Percentiles rank a stretch among this genome's conserved stretches.
phyloP scores from a whole-genome alignment of 2,888 invertebrate species.

The Trichopria drosophilae region DNA sequence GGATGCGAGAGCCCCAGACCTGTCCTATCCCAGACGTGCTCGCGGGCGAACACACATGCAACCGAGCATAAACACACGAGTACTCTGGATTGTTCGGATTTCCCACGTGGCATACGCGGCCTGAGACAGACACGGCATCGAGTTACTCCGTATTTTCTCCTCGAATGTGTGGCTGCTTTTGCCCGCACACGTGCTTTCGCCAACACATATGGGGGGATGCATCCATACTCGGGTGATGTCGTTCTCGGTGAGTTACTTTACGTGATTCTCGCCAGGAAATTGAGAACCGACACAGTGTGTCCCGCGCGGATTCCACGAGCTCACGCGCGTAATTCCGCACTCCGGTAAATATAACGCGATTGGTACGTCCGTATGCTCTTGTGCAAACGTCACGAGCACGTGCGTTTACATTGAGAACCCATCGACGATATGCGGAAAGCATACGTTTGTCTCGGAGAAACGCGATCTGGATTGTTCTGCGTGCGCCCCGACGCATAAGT shows the following conservation, averaged over 20 bases:
- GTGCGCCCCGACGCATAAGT: too few species aligned
- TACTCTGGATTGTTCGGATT: conserved; percentile 18
- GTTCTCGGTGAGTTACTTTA: too few species aligned
- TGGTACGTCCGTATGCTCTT: conserved; percentile 20
- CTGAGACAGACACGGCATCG: conserved; percentile 3
- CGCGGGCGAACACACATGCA: neutral
- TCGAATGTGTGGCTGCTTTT: too few species aligned
- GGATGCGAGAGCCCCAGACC: too few species aligned
- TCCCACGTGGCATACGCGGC: conserved; percentile 17
- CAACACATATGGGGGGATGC: too few species aligned
- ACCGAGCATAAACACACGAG: neutral
- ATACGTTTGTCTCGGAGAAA: too few species aligned
- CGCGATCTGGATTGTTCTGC: too few species aligned
- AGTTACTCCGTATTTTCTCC: too few species aligned
- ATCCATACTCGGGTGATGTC: too few species aligned
- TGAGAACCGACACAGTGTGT: conserved; percentile 13
- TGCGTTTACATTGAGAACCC: conserved; percentile 23
- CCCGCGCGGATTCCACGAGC: conserved; percentile 20
- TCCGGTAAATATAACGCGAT: conserved; percentile 16
- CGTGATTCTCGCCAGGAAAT: conserved; percentile 7
- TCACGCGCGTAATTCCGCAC: conserved; percentile 14
- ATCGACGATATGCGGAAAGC: conserved; percentile 17
- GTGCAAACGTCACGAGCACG: conserved; percentile 34
- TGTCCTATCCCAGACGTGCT: too few species aligned
- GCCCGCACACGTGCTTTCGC: too few species aligned